Evolutionary conservation across 30 jellyfish, hydroid and myxozoan genomes (phyloP), one percentile per base, ranked within the genome.

Genomic region (Euphysa ruthae): DNA sequence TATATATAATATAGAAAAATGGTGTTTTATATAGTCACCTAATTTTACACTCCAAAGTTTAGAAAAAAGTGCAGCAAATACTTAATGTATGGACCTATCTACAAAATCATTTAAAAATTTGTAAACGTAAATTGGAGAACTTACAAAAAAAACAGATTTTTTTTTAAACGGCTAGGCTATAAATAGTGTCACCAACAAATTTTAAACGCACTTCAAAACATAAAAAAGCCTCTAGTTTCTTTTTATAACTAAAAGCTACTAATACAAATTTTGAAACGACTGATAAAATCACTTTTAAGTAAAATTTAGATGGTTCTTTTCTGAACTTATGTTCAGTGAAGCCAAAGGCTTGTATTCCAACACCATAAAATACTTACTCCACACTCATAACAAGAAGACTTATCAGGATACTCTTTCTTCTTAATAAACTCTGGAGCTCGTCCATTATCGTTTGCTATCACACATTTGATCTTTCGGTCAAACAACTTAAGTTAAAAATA

Each of bases 401-500:
- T 86, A 65, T 86, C 96, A 0, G 94, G 96, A 55, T 86, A 86
- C 63, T 79, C 93, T 35, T 79, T 86, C 82, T 86, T 86, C 55
- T 84, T 66, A 28, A 86, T 86, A 55, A 61, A 86, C 75, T 86
- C 96, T 20, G 94, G 30, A 32, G 94, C 93, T 69, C 82, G 73
- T 7, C 96, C 96, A 66, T 86, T 86, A 57, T 86, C 96, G 5
- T 30, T 69, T 29, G 96, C 96, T 0, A 86, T 71, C 4, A 86
- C 94, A 70, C 96, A 86, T 42, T 86, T 86, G 35, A 86, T 86
- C 13, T 85, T 86, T 25, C 96, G 69, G 14, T 85, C 96, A 86
- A 86, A 86, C 29, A 86, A 66, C 93, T 72, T 16, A 46, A 10
- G n/a, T n/a, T n/a, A n/a, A n/a, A n/a, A n/a, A n/a, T n/a, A n/a